These are phyloP conservation scores for Paralvinella palmiformis DNA, from an alignment of 1,140 invertebrate species.

Conservation along the genomic window DNA sequence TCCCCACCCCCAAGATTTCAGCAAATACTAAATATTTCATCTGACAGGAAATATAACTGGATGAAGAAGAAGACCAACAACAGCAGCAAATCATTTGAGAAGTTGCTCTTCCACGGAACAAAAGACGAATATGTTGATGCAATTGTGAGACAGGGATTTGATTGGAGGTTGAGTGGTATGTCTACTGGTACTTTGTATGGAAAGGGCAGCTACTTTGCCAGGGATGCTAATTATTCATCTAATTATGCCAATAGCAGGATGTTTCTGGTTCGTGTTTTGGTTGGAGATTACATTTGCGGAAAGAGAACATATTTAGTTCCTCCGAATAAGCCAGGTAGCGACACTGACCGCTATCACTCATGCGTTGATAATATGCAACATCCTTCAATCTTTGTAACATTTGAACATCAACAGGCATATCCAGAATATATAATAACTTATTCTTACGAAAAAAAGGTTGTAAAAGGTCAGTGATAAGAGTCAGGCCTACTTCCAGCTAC, in stretches of 20 bases:
- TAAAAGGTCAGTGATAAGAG: no score
- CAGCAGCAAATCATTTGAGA: constrained; percentile 6
- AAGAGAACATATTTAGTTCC: constrained; percentile 24
- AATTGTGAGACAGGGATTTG: constrained; percentile 20
- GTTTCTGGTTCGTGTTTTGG: constrained; percentile 29
- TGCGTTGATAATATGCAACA: constrained; percentile 31
- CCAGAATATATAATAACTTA: constrained; percentile 41
- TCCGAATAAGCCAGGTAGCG: constrained; percentile 25
- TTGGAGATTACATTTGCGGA: constrained; percentile 31
- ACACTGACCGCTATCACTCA: constrained; percentile 33
- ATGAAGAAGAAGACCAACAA: constrained; percentile 9
- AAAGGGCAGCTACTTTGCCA: constrained; percentile 38
- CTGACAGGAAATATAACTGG: constrained; percentile 5
- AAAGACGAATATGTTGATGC: constrained; percentile 12
- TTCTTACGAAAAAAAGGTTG: no score
- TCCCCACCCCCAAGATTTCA: background rate
- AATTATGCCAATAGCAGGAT: constrained; percentile 12
- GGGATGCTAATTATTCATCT: constrained; percentile 27
- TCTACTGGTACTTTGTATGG: constrained; percentile 31
- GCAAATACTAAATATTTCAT: background rate
- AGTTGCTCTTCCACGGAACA: constrained; percentile 18
- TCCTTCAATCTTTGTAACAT: constrained; percentile 37
- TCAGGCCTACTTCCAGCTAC: no score
- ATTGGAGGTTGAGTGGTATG: constrained; percentile 16
- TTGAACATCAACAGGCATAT: constrained; percentile 34